Conservation (phyloP, 2,113 vertebrate species). For the Illadopsis cleaveri region DNA sequence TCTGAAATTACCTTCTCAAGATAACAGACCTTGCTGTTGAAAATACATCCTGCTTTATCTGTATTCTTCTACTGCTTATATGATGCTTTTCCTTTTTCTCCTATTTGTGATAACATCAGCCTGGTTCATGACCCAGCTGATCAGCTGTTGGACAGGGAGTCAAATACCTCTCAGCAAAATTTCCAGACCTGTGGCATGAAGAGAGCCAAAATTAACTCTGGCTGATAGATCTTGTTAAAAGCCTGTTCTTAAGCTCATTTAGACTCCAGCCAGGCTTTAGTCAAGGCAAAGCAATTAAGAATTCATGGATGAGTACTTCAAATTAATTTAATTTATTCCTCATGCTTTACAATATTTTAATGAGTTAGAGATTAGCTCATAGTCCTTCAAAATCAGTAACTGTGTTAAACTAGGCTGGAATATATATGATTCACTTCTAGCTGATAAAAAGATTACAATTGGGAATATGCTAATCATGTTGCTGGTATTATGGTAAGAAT, state of each 20-base stretch:
- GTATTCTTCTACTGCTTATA: background rate
- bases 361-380: constrained; percentile 6
- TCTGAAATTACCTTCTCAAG: background rate
- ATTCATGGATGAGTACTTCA: constrained; percentile 41
- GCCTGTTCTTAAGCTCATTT: constrained; percentile 1
- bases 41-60: background rate
- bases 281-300: constrained; percentile 21
- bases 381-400: constrained; percentile 20
- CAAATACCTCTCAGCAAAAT: background rate
- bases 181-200: background rate
- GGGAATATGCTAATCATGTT: background rate
- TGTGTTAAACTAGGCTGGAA: background rate
- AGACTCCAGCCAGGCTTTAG: constrained; percentile 2
- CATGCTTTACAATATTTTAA: constrained; percentile 34
- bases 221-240: background rate
- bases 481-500: background rate
- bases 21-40: background rate
- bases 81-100: background rate
- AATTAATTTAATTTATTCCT: constrained; percentile 27
- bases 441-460: background rate
- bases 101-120: background rate
- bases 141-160: background rate
- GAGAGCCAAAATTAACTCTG: background rate
- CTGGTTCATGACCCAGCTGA: background rate
- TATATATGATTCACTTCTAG: background rate